phyloP scores from a whole-genome alignment of 1,140 invertebrate species.

The Drosophila nigrodunni region DNA sequence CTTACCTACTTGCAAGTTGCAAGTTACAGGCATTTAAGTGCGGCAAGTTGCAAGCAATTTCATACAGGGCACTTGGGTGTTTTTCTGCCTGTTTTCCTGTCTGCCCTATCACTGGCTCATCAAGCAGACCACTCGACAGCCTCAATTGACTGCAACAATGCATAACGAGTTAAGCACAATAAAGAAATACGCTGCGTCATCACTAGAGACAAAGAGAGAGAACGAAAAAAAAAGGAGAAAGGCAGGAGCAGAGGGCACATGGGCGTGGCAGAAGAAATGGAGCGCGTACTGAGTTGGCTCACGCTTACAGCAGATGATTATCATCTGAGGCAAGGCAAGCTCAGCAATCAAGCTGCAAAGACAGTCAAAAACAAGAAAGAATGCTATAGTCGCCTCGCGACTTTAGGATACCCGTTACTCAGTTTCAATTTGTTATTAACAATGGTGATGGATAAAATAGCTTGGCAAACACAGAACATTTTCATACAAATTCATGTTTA shows the following conservation, averaged over 20 bases:
- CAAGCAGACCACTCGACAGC: slow-evolving; percentile 39
- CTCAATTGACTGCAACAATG: slow-evolving; percentile 63
- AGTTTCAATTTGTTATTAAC: too few relatives aligned
- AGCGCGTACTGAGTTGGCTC: neutral
- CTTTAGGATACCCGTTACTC: too few relatives aligned
- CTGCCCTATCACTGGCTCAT: slow-evolving; percentile 72
- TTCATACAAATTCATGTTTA: too few relatives aligned
- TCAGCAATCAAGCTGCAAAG: neutral
- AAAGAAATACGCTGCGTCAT: slow-evolving; percentile 62
- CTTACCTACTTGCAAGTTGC: slow-evolving; percentile 41
- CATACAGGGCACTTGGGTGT: slow-evolving; percentile 39
- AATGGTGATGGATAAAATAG: too few relatives aligned
- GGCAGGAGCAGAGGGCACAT: neutral
- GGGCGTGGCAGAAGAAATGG: neutral
- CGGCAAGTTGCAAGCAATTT: slow-evolving; percentile 32
- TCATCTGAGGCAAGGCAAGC: neutral
- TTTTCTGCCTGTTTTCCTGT: neutral
- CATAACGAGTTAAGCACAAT: slow-evolving; percentile 73
- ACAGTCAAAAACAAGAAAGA: neutral
- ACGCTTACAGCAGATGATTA: neutral
- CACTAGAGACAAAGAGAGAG: slow-evolving; percentile 1
- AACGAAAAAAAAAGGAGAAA: neutral
- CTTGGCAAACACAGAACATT: too few relatives aligned
- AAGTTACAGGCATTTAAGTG: slow-evolving; percentile 44
- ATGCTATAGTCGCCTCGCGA: too few relatives aligned